Base-by-base conservation (phyloP, 1,140 invertebrate genomes). In the Littorina saxatilis region DNA sequence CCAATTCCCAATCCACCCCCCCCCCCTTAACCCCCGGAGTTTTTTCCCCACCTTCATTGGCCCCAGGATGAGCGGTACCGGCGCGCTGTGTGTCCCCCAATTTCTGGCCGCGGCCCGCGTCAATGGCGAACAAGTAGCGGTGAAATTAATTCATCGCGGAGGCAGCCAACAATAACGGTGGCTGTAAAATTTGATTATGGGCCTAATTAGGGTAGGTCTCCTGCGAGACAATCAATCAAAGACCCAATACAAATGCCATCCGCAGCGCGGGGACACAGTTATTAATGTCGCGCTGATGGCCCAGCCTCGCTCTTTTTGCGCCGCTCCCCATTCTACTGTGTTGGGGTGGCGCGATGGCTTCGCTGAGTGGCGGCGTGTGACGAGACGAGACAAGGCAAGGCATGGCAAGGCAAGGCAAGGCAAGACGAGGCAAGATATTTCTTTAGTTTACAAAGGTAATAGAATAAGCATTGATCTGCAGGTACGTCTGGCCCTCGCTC, bases 151-250 rank as follows among this genome's bases (percentile, higher is more conserved):
- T 86, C 85, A 84, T 82, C 81, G 82, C 82, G 55, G 81, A 68
- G 81, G 83, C 83, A 76, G 81, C 82, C 79, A 80, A 79, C 84
- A 83, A 83, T 86, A 85, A 83, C 80, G 82, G 80, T 52, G 70
- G 75, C 80, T 80, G 83, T 83, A 83, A 78, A 87, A 87, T 87
- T 87, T 87, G 86, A 87, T 87, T 87, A 87, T 83, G 77, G 80
- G 63, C 70, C 68, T 84, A 81, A 87, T 87, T 87, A 85, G 81
- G 84, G 58, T 55, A 75, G 84, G 84, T 87, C 86, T 85, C 86
- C 79, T 55, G 78, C 61, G 84, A 82, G 84, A 66, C 84, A 82
- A 87, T 87, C 80, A 78, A 87, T 87, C 86, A 87, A 80, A 82
- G 82, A 80, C 83, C 82, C 84, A 83, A 87, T 84, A 84, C 86